Conservation (phyloP, 92 coral and sea anemone genomes). For the Phenganax subtilis region DNA sequence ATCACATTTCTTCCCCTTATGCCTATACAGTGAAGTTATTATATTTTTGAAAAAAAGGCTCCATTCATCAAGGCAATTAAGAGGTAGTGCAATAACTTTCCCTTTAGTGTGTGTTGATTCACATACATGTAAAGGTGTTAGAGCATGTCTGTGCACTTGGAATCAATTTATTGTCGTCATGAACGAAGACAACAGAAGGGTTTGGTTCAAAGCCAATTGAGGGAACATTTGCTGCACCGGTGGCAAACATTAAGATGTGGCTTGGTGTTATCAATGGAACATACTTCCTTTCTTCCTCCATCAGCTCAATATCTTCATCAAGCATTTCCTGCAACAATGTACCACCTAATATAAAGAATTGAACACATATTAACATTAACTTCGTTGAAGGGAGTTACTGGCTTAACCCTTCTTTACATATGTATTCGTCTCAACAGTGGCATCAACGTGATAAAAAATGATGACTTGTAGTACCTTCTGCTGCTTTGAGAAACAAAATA, state of each 20-base stretch:
- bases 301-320: constrained; percentile 45
- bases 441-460: too few relatives aligned
- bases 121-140: constrained; percentile 47
- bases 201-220: constrained; percentile 52
- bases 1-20: too few relatives aligned
- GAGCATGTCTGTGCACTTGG: constrained; percentile 59
- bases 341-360: constrained; percentile 33
- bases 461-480: too few relatives aligned
- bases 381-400: too few relatives aligned
- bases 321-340: constrained; percentile 48
- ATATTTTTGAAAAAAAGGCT: constrained; percentile 28
- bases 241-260: constrained; percentile 56
- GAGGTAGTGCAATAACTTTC: constrained; percentile 32
- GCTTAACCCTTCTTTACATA: too few relatives aligned
- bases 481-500: too few relatives aligned
- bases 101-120: constrained; percentile 37
- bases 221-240: constrained; percentile 49
- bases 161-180: constrained; percentile 47
- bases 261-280: constrained; percentile 42
- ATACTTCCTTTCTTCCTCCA: constrained; percentile 46
- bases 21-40: too few relatives aligned
- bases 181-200: constrained; percentile 53
- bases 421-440: too few relatives aligned
- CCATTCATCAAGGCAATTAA: constrained; percentile 56
- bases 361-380: too few relatives aligned